These are phyloP conservation scores for Batillaria attramentaria DNA, from an alignment of 1,140 invertebrate species.

Conservation along the genomic window DNA sequence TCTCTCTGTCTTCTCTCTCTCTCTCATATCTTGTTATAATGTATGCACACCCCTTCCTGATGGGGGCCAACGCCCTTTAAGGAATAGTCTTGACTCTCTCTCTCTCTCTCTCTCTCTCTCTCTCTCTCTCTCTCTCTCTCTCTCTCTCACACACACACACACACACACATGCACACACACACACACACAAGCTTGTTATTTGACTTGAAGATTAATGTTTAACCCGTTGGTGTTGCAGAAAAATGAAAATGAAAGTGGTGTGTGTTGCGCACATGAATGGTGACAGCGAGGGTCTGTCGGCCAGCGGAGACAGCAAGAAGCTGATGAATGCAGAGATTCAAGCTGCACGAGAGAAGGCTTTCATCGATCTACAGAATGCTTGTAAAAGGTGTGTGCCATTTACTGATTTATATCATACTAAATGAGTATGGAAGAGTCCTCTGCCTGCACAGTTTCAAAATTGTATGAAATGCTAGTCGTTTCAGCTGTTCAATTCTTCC, in stretches of 20 bases:
- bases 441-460: too few species aligned
- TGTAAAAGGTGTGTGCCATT: conserved; percentile 68
- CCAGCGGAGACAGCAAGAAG: conserved; percentile 42
- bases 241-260: conserved; percentile 85
- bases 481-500: too few species aligned
- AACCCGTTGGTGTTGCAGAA: background rate
- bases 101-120: conserved; percentile 2
- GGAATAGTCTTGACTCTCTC: background rate
- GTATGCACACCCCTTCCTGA: background rate
- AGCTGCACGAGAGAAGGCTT: conserved; percentile 42
- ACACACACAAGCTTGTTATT: background rate
- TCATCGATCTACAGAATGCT: conserved; percentile 69
- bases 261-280: conserved; percentile 84
- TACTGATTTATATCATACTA: too few species aligned
- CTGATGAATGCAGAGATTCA: conserved; percentile 37
- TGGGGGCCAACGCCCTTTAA: background rate
- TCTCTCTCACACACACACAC: conserved; percentile 17
- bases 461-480: too few species aligned
- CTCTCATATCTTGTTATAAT: background rate
- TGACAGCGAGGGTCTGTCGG: conserved; percentile 57
- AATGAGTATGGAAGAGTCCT: too few species aligned
- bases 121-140: background rate
- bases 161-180: conserved; percentile 14
- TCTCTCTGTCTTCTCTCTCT: background rate
- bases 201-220: background rate